Evolutionary conservation across 1,140 invertebrate genomes (phyloP), one percentile per base, ranked within the genome.

Genomic region (Andrena cerasifolii): DNA sequence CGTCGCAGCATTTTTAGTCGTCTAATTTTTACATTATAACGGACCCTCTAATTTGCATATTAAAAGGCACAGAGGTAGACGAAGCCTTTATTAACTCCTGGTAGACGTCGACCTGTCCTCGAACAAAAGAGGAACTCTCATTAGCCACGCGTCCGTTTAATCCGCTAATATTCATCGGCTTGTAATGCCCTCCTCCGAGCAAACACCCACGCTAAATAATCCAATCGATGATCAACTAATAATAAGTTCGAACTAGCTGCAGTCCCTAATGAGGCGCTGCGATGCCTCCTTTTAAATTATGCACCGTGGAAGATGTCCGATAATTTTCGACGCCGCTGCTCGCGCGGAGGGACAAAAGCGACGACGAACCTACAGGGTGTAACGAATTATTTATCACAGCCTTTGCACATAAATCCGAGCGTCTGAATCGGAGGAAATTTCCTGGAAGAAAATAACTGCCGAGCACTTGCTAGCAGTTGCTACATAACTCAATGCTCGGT

Each of bases 241-340:
- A 76, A 76, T 76, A 76, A 76, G 68, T 76, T 76, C 53, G 40
- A 53, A 67, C 63, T 49, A 36, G 73, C 54, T 36, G 31, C 73
- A 36, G 28, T 36, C 65, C 31, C 63, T 76, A 68, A 76, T 59
- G 63, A 76, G 53, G 24, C 40, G 61, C 5, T 21, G n/a, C 49
- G 28, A 18, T 21, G 51, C 36, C 8, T 68, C 63, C 73, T 59
- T n/a, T 28, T 76, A 59, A 76, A 76, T 76, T 76, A 76, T 76
- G 53, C 73, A 76, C 14, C 47, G 6, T 26, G 16, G 21, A 21
- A 24, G 28, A 76, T n/a, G 24, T 53, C 0, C 51, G 14, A 7
- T 26, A 66, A 75, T 67, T 67, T 56, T 67, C 62, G 36, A 56
- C n/a, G n/a, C n/a, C n/a, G n/a, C n/a, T 43, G 24, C 26, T 33